Conservation (phyloP, 2,888 invertebrate genomes). For the Diploptera punctata region DNA sequence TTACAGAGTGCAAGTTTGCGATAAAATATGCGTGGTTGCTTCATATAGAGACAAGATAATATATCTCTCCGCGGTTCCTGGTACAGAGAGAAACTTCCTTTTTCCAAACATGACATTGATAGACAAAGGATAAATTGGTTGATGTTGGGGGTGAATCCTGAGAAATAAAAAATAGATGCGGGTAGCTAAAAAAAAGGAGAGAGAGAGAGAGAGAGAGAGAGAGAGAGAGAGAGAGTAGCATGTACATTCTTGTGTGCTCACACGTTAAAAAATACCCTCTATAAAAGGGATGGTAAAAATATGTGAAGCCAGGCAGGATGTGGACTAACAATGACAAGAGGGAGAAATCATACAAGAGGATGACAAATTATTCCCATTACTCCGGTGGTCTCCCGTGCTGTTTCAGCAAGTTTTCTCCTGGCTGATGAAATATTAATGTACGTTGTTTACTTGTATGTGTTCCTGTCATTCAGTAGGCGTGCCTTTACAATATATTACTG, state of each 20-base stretch:
- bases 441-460: background rate
- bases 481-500: too few relatives aligned
- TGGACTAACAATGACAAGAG: slow-evolving; percentile 22
- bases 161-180: background rate
- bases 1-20: background rate
- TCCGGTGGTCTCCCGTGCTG: slow-evolving; percentile 24
- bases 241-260: slow-evolving; percentile 4
- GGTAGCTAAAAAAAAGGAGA: background rate
- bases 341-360: slow-evolving; percentile 39
- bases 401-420: slow-evolving; percentile 1
- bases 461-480: background rate
- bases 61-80: slow-evolving; percentile 11
- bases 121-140: slow-evolving; percentile 40
- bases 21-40: background rate
- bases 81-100: background rate
- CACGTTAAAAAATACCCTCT: background rate
- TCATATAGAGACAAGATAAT: background rate
- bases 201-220: too few relatives aligned
- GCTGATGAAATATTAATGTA: slow-evolving; percentile 37
- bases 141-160: background rate
- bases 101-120: slow-evolving; percentile 29
- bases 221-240: too few relatives aligned
- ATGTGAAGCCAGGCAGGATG: slow-evolving; percentile 1
- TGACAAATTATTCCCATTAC: slow-evolving; percentile 45
- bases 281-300: slow-evolving; percentile 7